These are phyloP conservation scores for Platyscapa corneri DNA, from an alignment of 1,140 invertebrate genomes.

Conservation along the genomic window DNA sequence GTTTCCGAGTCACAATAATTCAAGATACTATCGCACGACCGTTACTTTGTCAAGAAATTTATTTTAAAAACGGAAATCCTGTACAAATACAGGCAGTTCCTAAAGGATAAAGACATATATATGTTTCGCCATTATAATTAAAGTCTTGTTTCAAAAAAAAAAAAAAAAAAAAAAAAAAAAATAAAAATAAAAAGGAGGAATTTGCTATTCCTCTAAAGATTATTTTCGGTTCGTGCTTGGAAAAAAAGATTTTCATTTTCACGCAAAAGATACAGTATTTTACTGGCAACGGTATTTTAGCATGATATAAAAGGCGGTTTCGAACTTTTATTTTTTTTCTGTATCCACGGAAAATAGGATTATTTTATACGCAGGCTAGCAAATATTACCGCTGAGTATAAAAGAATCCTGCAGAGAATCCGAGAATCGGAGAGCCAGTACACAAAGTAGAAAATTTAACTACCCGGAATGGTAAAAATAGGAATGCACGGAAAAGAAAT, in stretches of 20 bases:
- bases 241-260: neutral
- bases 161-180: no score
- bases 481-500: neutral
- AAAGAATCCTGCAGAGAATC: neutral
- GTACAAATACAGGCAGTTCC: neutral
- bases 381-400: neutral
- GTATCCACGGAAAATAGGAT: neutral
- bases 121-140: neutral
- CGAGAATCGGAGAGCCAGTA: neutral
- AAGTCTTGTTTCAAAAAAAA: neutral
- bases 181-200: neutral
- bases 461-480: neutral
- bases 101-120: neutral
- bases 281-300: neutral
- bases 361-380: constrained; percentile 1
- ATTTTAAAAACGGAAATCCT: neutral
- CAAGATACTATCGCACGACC: neutral
- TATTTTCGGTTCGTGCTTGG: neutral
- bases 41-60: neutral
- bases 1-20: neutral
- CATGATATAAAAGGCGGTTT: neutral
- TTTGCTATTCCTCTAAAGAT: neutral
- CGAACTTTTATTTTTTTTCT: neutral
- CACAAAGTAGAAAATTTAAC: constrained; percentile 5
- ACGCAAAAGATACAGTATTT: neutral